Conservation (phyloP, 2,113 vertebrate genomes). For the Bolborhynchus lineola region DNA sequence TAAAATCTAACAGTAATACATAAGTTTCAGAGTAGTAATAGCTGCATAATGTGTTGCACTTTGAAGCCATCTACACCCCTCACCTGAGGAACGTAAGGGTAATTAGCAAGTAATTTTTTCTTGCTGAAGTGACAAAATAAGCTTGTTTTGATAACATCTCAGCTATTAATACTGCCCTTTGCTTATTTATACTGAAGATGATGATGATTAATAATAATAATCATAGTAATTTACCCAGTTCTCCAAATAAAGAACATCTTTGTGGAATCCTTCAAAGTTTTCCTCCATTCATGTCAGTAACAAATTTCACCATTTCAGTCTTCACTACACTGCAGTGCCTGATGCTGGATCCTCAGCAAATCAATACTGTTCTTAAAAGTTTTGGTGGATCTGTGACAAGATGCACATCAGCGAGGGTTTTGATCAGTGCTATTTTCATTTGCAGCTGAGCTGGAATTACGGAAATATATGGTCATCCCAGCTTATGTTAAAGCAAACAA, state of each 20-base stretch:
- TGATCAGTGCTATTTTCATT: not conserved
- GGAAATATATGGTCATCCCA: not conserved
- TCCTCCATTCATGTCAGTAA: not conserved
- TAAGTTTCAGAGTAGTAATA: not conserved
- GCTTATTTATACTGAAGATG: not conserved
- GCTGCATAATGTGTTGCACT: not conserved
- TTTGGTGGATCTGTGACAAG: not conserved
- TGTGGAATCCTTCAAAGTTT: not conserved
- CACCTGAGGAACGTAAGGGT: not conserved
- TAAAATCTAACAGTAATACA: not conserved
- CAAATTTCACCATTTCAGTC: not conserved
- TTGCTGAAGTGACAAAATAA: not conserved
- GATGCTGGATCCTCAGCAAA: not conserved
- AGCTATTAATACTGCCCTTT: not conserved
- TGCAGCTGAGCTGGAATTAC: not conserved
- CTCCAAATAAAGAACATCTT: not conserved
- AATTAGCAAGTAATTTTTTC: conserved; percentile 27
- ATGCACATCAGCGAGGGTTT: not conserved
- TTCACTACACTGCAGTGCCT: not conserved
- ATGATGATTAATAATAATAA: not conserved
- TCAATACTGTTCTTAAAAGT: not conserved
- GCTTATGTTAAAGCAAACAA: not conserved
- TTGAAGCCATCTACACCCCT: not conserved
- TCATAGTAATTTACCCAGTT: not conserved
- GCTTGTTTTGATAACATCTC: not conserved